A percentile compares a stretch with the other conserved stretches of the same genome.
phyloP scores from a whole-genome alignment of 2,797 vertebrate species.

The Gymnopithys bicolor region DNA sequence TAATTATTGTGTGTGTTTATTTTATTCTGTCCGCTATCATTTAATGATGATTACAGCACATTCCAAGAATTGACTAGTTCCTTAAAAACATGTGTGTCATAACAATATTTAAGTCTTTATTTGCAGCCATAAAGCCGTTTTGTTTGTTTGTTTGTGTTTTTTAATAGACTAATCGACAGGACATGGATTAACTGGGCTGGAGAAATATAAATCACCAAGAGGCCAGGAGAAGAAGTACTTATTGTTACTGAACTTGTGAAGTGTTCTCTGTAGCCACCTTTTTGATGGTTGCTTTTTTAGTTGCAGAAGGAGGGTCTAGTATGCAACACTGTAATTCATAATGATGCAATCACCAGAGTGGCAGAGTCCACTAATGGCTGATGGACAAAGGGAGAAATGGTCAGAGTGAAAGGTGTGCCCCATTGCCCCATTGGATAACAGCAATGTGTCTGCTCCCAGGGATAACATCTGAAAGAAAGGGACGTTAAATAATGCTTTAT shows the following conservation, averaged over 20 bases:
- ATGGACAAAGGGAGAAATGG: neutral
- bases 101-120: neutral
- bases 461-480: neutral
- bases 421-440: fast-evolving
- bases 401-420: neutral
- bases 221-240: neutral
- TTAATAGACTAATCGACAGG: neutral
- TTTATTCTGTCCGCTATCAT: neutral
- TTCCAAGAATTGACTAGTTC: neutral
- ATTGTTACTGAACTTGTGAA: neutral
- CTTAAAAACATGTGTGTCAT: neutral
- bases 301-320: neutral
- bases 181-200: neutral
- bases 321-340: neutral
- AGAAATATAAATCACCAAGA: neutral
- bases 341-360: neutral
- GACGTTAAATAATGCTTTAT: neutral
- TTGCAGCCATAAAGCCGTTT: neutral
- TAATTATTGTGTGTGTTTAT: neutral
- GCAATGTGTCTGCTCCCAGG: neutral
- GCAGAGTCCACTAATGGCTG: neutral
- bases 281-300: neutral
- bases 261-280: neutral
- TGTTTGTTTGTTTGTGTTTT: neutral
- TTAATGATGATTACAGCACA: neutral